These are phyloP conservation scores for Pangasius larnaudii DNA, from an alignment of 2,797 vertebrate genomes.

Conservation along the genomic window DNA sequence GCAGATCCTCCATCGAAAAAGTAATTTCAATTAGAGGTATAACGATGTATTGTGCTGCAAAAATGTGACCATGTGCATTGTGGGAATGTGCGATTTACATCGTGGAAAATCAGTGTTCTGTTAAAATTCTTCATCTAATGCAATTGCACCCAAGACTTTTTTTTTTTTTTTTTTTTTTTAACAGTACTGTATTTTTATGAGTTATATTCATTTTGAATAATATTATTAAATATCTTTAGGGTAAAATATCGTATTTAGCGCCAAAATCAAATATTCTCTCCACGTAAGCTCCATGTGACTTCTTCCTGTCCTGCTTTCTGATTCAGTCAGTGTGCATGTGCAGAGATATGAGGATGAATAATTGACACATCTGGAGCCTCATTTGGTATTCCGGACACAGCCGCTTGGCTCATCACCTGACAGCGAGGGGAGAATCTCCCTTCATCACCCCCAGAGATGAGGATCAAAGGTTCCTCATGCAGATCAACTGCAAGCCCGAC, in stretches of 20 bases:
- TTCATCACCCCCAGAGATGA: slow-evolving; percentile 57
- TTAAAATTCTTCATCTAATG: not conserved
- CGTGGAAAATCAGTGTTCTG: not conserved
- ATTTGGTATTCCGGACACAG: slow-evolving; percentile 50
- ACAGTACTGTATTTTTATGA: too few species aligned
- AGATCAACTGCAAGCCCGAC: slow-evolving; percentile 60
- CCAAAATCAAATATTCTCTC: not conserved
- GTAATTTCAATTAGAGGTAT: not conserved
- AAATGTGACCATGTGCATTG: not conserved
- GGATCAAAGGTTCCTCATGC: slow-evolving; percentile 64
- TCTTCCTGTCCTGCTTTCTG: slow-evolving; percentile 15
- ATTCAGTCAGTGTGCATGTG: slow-evolving; percentile 41
- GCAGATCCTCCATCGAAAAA: not conserved
- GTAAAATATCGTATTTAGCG: not conserved
- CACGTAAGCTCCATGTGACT: not conserved
- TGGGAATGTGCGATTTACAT: not conserved
- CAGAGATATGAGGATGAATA: slow-evolving; percentile 60
- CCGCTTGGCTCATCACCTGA: slow-evolving; percentile 46
- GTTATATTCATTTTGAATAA: not conserved
- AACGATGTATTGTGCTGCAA: not conserved
- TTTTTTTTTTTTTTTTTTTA: too few species aligned
- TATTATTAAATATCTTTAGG: not conserved
- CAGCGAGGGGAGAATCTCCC: slow-evolving; percentile 49
- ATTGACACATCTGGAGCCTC: slow-evolving; percentile 59
- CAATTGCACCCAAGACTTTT: not conserved